These are phyloP conservation scores for Hippoglossus hippoglossus DNA, from an alignment of 2,797 vertebrate genomes.

Conservation along the genomic window DNA sequence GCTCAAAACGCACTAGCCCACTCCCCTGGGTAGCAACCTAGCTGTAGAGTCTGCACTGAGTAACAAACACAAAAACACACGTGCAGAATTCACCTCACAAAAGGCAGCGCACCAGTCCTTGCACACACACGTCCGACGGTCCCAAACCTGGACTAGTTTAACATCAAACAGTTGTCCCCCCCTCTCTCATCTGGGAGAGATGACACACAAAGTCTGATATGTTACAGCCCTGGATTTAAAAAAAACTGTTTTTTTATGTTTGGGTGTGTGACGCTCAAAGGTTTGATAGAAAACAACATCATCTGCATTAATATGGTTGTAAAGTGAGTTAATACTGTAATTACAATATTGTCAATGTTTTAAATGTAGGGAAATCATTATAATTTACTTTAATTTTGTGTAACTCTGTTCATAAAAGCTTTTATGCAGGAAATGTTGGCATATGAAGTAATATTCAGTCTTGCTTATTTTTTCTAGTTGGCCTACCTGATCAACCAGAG, in stretches of 20 bases:
- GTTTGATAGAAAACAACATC: not conserved
- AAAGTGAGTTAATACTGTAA: not conserved
- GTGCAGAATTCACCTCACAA: slow-evolving; percentile 56
- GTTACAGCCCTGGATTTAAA: not conserved
- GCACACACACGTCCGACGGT: slow-evolving; percentile 31
- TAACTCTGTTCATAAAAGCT: too few species aligned
- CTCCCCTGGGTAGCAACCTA: slow-evolving; percentile 81
- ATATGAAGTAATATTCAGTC: not conserved
- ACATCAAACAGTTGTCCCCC: slow-evolving; percentile 45
- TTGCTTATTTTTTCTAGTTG: not conserved
- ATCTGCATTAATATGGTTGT: not conserved
- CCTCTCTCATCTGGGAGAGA: slow-evolving; percentile 36
- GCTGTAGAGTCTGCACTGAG: slow-evolving; percentile 65
- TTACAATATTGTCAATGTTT: not conserved
- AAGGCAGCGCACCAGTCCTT: slow-evolving; percentile 49
- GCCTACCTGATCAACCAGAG: slow-evolving; percentile 1
- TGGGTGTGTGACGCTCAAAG: too few species aligned
- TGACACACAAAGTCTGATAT: slow-evolving; percentile 13
- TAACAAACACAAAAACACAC: slow-evolving; percentile 28
- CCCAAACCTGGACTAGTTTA: slow-evolving; percentile 60
- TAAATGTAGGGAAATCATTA: too few species aligned
- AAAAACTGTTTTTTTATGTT: too few species aligned
- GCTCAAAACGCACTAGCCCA: slow-evolving; percentile 71
- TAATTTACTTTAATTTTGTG: too few species aligned
- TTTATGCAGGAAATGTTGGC: too few species aligned